A percentile compares a stretch with the other conserved stretches of the same genome.
These are phyloP conservation scores for Acromyrmex charruanus DNA, from an alignment of 1,140 invertebrate species.

Conservation along the genomic window DNA sequence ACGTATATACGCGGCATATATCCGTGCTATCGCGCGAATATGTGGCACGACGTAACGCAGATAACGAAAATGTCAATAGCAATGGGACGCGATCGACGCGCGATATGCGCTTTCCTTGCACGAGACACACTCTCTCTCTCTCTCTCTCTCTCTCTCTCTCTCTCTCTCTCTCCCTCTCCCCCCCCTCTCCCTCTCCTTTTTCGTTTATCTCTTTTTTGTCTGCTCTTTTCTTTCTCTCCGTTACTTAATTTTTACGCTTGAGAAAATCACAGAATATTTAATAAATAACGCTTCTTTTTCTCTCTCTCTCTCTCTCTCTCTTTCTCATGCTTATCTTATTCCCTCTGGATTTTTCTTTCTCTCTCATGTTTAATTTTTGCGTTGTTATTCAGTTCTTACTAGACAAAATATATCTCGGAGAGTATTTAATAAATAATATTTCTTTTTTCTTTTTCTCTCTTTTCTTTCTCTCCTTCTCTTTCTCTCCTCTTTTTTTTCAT, in stretches of 20 bases:
- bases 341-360: not conserved
- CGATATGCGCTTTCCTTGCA: conserved; percentile 28
- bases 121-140: not conserved
- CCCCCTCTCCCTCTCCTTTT: not conserved
- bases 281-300: not conserved
- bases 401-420: not conserved
- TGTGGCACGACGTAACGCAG: conserved; percentile 32
- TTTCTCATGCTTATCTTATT: not conserved
- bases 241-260: not conserved
- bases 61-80: conserved; percentile 60
- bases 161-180: too few relatives aligned
- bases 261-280: not conserved
- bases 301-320: not conserved
- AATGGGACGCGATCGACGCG: conserved; percentile 36
- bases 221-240: not conserved
- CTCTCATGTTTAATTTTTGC: not conserved
- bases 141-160: too few relatives aligned
- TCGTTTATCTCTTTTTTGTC: not conserved
- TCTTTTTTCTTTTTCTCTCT: not conserved
- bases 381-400: not conserved
- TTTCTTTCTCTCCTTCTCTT: not conserved
- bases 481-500: not conserved
- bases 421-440: not conserved
- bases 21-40: conserved; percentile 17
- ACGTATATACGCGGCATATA: not conserved